Conservation (phyloP, 2,888 invertebrate species). For the Opisthograptis luteolata region DNA sequence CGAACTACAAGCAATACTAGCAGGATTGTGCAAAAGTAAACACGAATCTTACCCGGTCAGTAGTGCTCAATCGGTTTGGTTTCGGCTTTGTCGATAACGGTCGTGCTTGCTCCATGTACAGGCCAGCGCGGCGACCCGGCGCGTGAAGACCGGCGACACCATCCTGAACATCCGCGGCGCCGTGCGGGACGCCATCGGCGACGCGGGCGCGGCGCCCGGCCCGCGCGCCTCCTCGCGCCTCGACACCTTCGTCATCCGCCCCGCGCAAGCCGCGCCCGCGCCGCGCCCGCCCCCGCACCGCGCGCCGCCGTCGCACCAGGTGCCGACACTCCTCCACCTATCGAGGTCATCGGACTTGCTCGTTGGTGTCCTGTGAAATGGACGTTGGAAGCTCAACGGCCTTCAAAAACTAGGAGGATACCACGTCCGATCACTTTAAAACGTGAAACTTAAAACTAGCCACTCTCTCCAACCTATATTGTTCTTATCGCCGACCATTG, state of each 20-base stretch:
- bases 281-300: slow-evolving; percentile 50
- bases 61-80: not conserved
- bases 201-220: slow-evolving; percentile 73
- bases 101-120: not conserved
- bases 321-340: not conserved
- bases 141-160: slow-evolving; percentile 76
- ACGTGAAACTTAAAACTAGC: no score
- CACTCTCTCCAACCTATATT: no score
- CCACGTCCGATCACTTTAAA: no score
- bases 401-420: no score
- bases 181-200: slow-evolving; percentile 74
- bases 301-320: slow-evolving; percentile 47
- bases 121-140: slow-evolving; percentile 43
- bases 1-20: no score
- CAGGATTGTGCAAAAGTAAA: no score
- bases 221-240: slow-evolving; percentile 68
- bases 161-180: slow-evolving; percentile 78
- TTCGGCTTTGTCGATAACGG: no score
- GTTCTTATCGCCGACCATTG: no score
- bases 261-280: slow-evolving; percentile 53
- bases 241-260: slow-evolving; percentile 75
- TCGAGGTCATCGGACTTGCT: no score
- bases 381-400: no score
- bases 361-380: no score
- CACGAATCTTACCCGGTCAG: no score